Conservation (phyloP, 2,888 invertebrate species). For the Acanthacorydalis orientalis region DNA sequence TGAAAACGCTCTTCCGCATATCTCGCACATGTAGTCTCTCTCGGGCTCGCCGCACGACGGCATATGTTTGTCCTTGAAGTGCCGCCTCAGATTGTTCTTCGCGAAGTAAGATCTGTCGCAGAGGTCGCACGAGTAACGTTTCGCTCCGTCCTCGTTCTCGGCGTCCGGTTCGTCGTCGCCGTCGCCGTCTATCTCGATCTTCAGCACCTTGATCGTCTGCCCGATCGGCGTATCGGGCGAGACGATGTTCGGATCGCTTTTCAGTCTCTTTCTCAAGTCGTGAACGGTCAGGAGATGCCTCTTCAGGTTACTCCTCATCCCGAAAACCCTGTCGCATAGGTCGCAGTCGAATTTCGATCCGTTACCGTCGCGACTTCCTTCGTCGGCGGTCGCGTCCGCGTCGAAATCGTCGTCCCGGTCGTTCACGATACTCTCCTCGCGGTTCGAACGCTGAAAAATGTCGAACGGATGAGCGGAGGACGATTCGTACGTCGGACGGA, state of each 20-base stretch:
- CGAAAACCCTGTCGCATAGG: background rate
- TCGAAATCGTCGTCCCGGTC: background rate
- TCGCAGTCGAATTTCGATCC: background rate
- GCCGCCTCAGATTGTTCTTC: slow-evolving; percentile 3
- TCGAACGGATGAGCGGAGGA: background rate
- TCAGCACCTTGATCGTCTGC: too few species aligned
- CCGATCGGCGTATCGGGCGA: background rate
- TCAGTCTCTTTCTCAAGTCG: background rate
- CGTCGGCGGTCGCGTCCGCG: background rate
- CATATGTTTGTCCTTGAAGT: slow-evolving; percentile 4
- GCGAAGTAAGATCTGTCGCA: slow-evolving; percentile 4
- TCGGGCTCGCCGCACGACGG: background rate
- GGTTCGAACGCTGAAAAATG: background rate
- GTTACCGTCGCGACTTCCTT: background rate
- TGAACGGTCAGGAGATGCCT: background rate
- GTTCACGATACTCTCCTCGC: background rate
- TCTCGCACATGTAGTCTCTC: background rate
- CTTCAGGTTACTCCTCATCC: background rate
- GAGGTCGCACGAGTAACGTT: background rate
- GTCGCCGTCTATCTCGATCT: too few species aligned
- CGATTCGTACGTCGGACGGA: too few species aligned
- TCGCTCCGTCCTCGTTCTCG: background rate
- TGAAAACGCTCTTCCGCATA: slow-evolving; percentile 2
- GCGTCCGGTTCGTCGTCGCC: too few species aligned
- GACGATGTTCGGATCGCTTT: background rate